Base-by-base conservation (phyloP, 2,113 vertebrate genomes). In the Pteropus alecto region DNA sequence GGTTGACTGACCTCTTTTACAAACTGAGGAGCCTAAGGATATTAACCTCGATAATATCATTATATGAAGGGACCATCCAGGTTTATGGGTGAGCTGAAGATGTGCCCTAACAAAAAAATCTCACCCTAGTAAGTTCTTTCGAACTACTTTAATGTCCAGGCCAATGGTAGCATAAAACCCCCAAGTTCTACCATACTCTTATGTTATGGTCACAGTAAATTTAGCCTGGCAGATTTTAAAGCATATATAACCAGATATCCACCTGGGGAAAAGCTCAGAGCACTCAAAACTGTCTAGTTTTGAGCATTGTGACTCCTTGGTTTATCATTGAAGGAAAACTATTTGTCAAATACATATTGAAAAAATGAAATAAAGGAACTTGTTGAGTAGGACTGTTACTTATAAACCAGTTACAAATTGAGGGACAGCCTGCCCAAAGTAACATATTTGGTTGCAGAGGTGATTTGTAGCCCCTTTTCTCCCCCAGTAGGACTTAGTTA, bases 291-390 rank as follows among this genome's bases (percentile, higher is more conserved):
- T 67, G 13, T 68, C 56, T 18, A 19, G n/a, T 19, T 79, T 90
- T 97, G 71, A 88, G 41, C 41, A 48, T 12, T 33, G 43, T 93
- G 35, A 81, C 58, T 86, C 88, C 33, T 54, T 97, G 41, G 88
- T 85, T 97, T 95, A 78, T 89, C 68, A 91, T 85, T 91, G 41
- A 81, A 79, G 21, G 30, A 73, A 86, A 86, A 92, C 48, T 96
- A 41, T 18, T 86, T 96, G 67, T 58, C 78, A 87, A 61, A 48
- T 87, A 58, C 30, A 74, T 58, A 83, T 10, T 58, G 48, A 96
- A 82, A 70, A 91, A 97, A 82, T n/a, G 35, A 74, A 84, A 56
- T 65, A 33, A 85, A 79, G 15, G 48, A 68, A 73, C 18, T 63
- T 73, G 3, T 77, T 76, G 30, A 73, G 3, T 63, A 46, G 38